phyloP scores from a whole-genome alignment of 2,797 vertebrate genomes.

The Moxostoma hubbsi region DNA sequence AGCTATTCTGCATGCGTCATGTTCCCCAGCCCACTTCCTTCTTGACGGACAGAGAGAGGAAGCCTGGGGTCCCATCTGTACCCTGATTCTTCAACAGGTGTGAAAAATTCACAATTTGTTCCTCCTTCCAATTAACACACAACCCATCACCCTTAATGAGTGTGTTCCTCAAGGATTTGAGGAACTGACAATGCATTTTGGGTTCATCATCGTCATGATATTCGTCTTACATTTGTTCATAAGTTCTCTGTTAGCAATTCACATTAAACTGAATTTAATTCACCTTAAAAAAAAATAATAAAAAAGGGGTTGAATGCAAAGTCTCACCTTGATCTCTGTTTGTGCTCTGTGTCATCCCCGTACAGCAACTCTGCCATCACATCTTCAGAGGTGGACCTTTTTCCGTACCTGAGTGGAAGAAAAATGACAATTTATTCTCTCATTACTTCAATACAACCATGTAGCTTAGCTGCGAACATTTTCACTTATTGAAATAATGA shows the following conservation, averaged over 20 bases:
- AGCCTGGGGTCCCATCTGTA: conserved; percentile 40
- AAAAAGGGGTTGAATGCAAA: neutral
- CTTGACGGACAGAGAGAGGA: conserved; percentile 17
- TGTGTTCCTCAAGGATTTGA: neutral
- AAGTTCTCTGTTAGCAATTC: too few species aligned
- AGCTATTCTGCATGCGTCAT: conserved; percentile 45
- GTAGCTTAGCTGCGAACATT: conserved; percentile 25
- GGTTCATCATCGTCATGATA: neutral
- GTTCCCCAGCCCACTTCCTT: conserved; percentile 22
- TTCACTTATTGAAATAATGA: conserved; percentile 20
- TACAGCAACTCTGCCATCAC: conserved; percentile 77
- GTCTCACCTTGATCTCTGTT: conserved; percentile 80
- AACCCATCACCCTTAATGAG: neutral
- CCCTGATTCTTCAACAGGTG: conserved; percentile 39
- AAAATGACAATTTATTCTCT: conserved; percentile 31
- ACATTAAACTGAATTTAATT: too few species aligned
- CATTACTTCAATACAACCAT: conserved; percentile 19
- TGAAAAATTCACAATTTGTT: conserved; percentile 53
- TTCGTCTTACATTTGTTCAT: neutral
- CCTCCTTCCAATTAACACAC: conserved; percentile 14
- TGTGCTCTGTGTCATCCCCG: conserved; percentile 74
- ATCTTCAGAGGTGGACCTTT: conserved; percentile 79
- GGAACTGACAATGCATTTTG: neutral
- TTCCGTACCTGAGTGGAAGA: conserved; percentile 79
- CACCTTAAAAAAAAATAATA: neutral